Base-by-base conservation (phyloP, 2,113 vertebrate genomes). In the Lepidiolamprologus cunningtoni region DNA sequence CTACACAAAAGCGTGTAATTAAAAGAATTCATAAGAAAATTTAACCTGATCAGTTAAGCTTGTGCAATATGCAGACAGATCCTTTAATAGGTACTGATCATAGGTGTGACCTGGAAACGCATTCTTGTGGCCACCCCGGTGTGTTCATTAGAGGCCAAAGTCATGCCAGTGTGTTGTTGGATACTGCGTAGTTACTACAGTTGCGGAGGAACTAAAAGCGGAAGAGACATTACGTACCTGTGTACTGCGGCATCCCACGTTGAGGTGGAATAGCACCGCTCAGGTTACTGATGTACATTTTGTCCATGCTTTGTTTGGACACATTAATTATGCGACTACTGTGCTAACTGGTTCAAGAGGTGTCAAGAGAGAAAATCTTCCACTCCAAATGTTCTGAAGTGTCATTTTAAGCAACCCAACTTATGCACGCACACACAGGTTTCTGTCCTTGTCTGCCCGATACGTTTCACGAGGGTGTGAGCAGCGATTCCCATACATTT, bases 151-250 rank as follows among this genome's bases (percentile, higher is more conserved):
- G 54, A 86, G 78, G 31, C 73, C 54, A 26, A 45, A 68, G 61
- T n/a, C 17, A 8, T 52, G 52, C 57, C 71, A 17, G 26, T 31
- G 83, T 95, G 91, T 94, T 95, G 91, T 92, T 94, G 87, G 93
- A 89, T 87, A 94, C 88, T 2, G 4, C 28, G 58, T 92, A 84
- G 93, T 91, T 91, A 89, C 93, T 12, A n/a, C 4, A 9, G 40
- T 37, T 66, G 28, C 28, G 54, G 33, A 66, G 83, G 47, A 83
- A 87, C 86, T 68, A 57, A 68, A 90, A 61, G 16, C 19, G 1
- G 76, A 90, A 63, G 87, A 80, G 63, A 89, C 87, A 86, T 76
- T 35, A 63, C 87, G 82, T 78, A 85, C 90, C 78, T 50, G 85
- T 28, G 45, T 78, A 47, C 45, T 78, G 71, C 16, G 33, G 66